These are phyloP conservation scores for Neodiprion virginianus DNA, from an alignment of 1,140 invertebrate species.

Conservation along the genomic window DNA sequence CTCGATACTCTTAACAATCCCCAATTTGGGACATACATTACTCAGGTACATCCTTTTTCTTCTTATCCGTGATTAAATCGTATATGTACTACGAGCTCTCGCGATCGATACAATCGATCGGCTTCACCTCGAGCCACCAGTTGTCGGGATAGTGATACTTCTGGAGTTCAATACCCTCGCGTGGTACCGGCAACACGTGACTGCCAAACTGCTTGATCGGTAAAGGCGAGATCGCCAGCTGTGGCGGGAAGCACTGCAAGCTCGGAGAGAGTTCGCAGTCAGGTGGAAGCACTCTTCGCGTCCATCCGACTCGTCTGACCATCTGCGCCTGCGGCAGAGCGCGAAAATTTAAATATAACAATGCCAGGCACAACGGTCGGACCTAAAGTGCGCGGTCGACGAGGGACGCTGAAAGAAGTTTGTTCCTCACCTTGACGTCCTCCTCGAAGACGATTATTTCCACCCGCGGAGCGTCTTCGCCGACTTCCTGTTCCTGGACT, in stretches of 20 bases:
- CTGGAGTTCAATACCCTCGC: slow-evolving; percentile 68
- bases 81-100: neutral
- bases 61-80: no score
- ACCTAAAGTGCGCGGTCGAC: no score
- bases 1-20: no score
- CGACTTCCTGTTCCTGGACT: slow-evolving; percentile 45
- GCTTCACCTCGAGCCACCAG: slow-evolving; percentile 68
- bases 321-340: slow-evolving; percentile 50
- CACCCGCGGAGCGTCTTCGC: slow-evolving; percentile 44
- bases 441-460: slow-evolving; percentile 49
- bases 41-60: no score
- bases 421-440: slow-evolving; percentile 41
- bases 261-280: slow-evolving; percentile 63
- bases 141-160: slow-evolving; percentile 70
- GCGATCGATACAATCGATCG: slow-evolving; percentile 56
- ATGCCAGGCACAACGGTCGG: no score
- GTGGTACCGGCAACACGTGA: slow-evolving; percentile 61
- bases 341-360: no score
- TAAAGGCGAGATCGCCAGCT: slow-evolving; percentile 62
- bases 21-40: no score
- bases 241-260: slow-evolving; percentile 66
- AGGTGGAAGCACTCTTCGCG: slow-evolving; percentile 64
- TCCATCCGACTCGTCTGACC: slow-evolving; percentile 66
- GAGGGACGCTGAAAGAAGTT: no score
- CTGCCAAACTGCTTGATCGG: slow-evolving; percentile 61